These are phyloP conservation scores for Subanguina moxae DNA, from an alignment of 1,140 invertebrate species.

Conservation along the genomic window DNA sequence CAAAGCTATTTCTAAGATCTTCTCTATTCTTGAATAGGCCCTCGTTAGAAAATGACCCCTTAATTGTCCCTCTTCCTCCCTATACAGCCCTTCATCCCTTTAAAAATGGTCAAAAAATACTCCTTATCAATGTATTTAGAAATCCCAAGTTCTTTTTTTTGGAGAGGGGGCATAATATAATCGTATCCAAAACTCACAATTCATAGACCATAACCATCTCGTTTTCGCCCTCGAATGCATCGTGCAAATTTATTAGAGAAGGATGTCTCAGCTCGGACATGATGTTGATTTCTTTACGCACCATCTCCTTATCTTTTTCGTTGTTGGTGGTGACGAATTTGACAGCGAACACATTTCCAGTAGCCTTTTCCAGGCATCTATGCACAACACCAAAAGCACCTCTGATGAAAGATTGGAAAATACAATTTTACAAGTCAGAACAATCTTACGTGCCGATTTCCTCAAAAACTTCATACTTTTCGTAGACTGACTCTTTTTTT, in stretches of 20 bases:
- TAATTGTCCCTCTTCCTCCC: no score
- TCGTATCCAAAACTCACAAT: conserved; percentile 68
- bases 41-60: no score
- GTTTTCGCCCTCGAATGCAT: conserved; percentile 97
- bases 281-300: conserved; percentile 85
- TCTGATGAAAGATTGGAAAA: no score
- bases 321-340: conserved; percentile 94
- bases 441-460: conserved; percentile 74
- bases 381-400: conserved; percentile 98
- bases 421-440: no score
- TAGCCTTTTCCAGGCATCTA: conserved; percentile 86
- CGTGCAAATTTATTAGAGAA: conserved; percentile 93
- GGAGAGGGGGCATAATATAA: no score
- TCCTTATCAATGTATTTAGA: conserved; percentile 4
- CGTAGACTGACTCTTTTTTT: conserved; percentile 86
- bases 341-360: conserved; percentile 93
- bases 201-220: conserved; percentile 99
- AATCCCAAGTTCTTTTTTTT: no score
- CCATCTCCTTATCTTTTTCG: conserved; percentile 95
- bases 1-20: no score
- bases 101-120: no score
- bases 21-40: no score
- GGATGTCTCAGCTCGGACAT: conserved; percentile 98
- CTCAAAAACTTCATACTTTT: conserved; percentile 95
- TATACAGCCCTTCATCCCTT: no score